Percentiles rank a stretch among this genome's conserved stretches.
These are phyloP conservation scores for Thelaira solivaga DNA, from an alignment of 2,888 invertebrate species.

Conservation along the genomic window DNA sequence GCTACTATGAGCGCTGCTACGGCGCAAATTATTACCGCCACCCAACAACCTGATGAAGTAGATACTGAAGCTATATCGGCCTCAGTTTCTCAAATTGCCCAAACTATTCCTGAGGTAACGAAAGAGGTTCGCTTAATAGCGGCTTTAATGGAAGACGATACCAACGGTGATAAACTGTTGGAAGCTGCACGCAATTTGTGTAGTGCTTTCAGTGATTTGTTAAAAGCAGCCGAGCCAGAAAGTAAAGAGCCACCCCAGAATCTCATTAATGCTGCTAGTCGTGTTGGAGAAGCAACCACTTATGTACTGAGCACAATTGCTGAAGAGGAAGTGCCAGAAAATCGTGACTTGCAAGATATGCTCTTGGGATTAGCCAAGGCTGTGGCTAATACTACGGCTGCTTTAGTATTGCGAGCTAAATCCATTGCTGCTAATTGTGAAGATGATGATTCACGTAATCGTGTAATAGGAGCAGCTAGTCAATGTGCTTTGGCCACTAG, in stretches of 20 bases:
- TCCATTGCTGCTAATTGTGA: constrained; percentile 94
- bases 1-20: constrained; percentile 99
- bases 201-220: constrained; percentile 94
- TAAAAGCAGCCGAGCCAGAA: constrained; percentile 97
- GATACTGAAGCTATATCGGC: constrained; percentile 97
- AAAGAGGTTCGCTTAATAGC: constrained; percentile 89
- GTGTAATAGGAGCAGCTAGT: constrained; percentile 96
- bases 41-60: constrained; percentile 91
- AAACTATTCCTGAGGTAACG: constrained; percentile 97
- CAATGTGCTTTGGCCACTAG: constrained; percentile 98
- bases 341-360: constrained; percentile 91
- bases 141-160: constrained; percentile 93
- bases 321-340: constrained; percentile 92
- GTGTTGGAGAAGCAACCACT: constrained; percentile 97
- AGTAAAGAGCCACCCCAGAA: constrained; percentile 95
- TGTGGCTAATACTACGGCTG: constrained; percentile 98
- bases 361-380: constrained; percentile 95
- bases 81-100: constrained; percentile 97
- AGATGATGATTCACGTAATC: constrained; percentile 78
- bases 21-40: constrained; percentile 96
- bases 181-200: constrained; percentile 95
- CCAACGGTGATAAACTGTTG: constrained; percentile 89
- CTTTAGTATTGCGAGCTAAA: constrained; percentile 96
- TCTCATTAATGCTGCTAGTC: constrained; percentile 94
- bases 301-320: constrained; percentile 95